Conservation (phyloP, 2,113 vertebrate genomes). For the Apteryx owenii region DNA sequence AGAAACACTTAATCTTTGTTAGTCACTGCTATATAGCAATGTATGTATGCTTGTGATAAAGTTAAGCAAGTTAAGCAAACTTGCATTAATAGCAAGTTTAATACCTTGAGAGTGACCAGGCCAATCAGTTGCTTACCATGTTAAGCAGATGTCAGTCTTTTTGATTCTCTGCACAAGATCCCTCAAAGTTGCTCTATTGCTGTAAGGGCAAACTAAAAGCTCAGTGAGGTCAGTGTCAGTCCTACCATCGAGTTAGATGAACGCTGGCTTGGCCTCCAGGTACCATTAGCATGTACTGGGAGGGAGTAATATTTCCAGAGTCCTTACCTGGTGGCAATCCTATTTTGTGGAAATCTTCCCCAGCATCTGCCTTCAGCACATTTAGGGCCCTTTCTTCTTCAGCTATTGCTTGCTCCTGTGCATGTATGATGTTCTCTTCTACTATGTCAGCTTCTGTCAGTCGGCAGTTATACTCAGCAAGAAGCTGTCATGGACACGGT, state of each 20-base stretch:
- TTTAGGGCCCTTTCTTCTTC: conserved; percentile 75
- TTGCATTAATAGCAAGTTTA: background rate
- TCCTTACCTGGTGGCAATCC: conserved; percentile 82
- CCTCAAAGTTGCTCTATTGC: background rate
- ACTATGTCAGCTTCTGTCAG: conserved; percentile 79
- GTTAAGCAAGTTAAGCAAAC: background rate
- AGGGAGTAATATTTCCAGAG: background rate
- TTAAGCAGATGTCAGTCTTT: background rate
- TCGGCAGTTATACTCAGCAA: conserved; percentile 66
- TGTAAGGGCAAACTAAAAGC: background rate
- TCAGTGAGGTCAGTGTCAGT: background rate
- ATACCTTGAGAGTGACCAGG: background rate
- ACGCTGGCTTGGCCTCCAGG: rapidly evolving
- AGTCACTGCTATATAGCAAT: background rate
- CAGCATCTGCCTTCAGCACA: conserved; percentile 21
- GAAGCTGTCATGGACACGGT: conserved; percentile 64
- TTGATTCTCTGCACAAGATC: background rate
- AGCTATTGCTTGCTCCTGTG: conserved; percentile 73
- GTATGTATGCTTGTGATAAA: background rate
- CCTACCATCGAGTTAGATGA: background rate
- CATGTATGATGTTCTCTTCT: conserved; percentile 85
- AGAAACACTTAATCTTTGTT: background rate
- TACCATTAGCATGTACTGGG: background rate
- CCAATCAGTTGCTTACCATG: background rate
- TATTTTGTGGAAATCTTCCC: conserved; percentile 45